Base-by-base conservation (phyloP, 2,797 vertebrate genomes). In the Mycteria americana region DNA sequence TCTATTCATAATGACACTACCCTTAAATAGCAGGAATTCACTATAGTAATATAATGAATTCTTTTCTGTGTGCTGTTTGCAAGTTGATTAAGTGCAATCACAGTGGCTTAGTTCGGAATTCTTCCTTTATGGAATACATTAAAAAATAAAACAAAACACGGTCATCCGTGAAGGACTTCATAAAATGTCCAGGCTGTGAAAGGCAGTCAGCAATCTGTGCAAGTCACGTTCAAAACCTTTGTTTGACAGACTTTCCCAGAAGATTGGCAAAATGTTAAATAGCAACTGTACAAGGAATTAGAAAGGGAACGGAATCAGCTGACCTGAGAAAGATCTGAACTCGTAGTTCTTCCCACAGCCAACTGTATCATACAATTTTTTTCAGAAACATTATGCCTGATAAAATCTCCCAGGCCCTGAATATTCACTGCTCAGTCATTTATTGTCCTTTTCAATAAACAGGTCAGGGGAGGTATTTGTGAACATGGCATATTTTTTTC, bases 341-440 rank as follows among this genome's bases (percentile, higher is more conserved):
- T 95, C 62, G 27, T 64, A 95, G 88, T 97, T 97, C 95, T 98
- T 98, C 98, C 97, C 98, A 98, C 97, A 98, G 95, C 94, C 95
- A 95, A 88, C 65, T 57, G 87, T 93, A 97, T 95, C 85, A 96
- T 67, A 57, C 73, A 64, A 77, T 91, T 94, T 97, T 97, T 97
- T 93, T 94, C 95, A 96, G 97, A 97, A 88, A 96, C 92, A 91
- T 97, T 97, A 65, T 82, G 73, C 79, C 88, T 89, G 97, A 98
- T 97, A 97, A 97, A 97, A 97, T 97, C 96, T 94, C 10, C 88
- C 94, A 96, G 93, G 50, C 85, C 74, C 87, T 68, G 93, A 95
- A 86, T 94, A 83, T 95, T 92, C 84, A 60, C 73, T 50, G 43
- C 62, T 97, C 77, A 88, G 93, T 72, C 84, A 67, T 96, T 89